These are phyloP conservation scores for Ranitomeya imitator DNA, from an alignment of 2,113 vertebrate species.

Conservation along the genomic window DNA sequence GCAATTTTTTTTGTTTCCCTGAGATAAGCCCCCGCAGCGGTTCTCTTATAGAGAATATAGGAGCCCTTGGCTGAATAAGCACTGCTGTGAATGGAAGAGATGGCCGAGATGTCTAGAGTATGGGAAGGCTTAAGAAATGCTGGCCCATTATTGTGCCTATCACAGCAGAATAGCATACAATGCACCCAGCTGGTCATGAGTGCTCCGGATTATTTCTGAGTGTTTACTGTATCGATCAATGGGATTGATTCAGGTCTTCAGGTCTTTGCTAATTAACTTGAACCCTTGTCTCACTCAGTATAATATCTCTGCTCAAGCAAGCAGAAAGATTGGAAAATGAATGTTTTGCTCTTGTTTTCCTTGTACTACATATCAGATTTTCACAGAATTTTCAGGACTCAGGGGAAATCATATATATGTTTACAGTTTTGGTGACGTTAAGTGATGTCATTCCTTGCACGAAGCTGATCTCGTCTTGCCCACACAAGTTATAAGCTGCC, in stretches of 20 bases:
- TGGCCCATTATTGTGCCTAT: no score
- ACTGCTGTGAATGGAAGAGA: no score
- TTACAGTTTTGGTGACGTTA: constrained; percentile 1
- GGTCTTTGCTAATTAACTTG: no score
- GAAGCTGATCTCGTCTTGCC: neutral
- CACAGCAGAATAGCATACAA: no score
- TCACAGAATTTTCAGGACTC: neutral
- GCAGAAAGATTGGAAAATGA: neutral
- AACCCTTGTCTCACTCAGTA: neutral
- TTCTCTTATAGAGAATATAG: no score
- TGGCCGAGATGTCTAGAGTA: no score
- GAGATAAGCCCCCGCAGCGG: no score
- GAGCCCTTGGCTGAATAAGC: no score
- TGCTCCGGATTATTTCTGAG: neutral
- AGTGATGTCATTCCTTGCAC: constrained; percentile 8
- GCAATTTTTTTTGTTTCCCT: no score
- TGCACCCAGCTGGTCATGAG: neutral
- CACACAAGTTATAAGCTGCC: neutral
- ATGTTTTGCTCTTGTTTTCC: constrained; percentile 14
- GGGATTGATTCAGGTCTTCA: neutral
- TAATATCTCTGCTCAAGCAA: neutral
- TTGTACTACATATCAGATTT: neutral
- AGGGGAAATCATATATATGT: constrained; percentile 21
- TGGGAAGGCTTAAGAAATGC: no score
- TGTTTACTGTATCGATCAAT: neutral